These are phyloP conservation scores for Steromphala cineraria DNA, from an alignment of 2,888 invertebrate genomes.

Conservation along the genomic window DNA sequence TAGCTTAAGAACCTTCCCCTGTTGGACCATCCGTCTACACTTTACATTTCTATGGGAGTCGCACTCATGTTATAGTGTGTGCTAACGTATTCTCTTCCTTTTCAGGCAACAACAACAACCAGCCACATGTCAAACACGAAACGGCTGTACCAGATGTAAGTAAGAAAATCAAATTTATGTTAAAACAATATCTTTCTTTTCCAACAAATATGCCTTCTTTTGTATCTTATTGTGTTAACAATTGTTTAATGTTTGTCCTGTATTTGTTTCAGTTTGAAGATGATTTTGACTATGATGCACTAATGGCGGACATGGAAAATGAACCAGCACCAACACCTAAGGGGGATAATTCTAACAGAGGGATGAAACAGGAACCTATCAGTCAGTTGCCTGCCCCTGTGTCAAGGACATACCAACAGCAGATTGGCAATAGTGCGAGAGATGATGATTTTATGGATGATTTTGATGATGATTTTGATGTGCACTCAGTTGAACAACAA, in stretches of 20 bases:
- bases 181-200: background rate
- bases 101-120: background rate
- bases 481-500: background rate
- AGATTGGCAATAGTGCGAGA: background rate
- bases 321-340: constrained; percentile 16
- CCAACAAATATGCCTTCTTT: background rate
- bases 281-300: constrained; percentile 40
- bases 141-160: background rate
- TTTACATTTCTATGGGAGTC: too few relatives aligned
- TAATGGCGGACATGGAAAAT: constrained; percentile 51
- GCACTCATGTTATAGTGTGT: too few relatives aligned
- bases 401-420: background rate
- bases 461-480: constrained; percentile 50
- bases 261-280: constrained; percentile 46
- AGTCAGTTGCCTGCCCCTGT: background rate
- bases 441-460: constrained; percentile 34
- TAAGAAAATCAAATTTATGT: background rate
- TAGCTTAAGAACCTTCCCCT: too few relatives aligned
- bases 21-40: too few relatives aligned
- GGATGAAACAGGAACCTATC: background rate
- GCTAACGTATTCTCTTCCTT: background rate
- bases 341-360: background rate
- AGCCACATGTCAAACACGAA: background rate
- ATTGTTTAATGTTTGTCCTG: background rate
- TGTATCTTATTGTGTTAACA: too few relatives aligned